phyloP scores from a whole-genome alignment of 2,888 invertebrate species.

The Marasmarcha lunaedactyla region DNA sequence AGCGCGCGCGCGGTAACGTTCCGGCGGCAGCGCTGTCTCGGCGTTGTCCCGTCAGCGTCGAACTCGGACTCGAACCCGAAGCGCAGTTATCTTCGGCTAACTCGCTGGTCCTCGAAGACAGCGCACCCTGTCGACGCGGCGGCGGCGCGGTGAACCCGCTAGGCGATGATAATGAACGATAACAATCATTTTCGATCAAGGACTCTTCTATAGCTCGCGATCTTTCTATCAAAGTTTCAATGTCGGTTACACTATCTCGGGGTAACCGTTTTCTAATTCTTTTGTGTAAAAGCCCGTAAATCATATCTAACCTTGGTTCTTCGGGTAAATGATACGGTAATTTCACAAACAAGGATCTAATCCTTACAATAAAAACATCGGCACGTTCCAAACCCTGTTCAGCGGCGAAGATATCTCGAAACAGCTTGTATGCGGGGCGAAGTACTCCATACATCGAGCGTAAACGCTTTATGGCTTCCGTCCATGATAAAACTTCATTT shows the following conservation, averaged over 20 bases:
- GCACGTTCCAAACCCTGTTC: too few species aligned
- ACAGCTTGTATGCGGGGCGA: too few species aligned
- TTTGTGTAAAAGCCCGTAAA: slow-evolving; percentile 3
- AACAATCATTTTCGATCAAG: too few species aligned
- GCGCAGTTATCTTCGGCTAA: too few species aligned
- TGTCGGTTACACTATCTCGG: neutral
- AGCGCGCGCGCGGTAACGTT: too few species aligned
- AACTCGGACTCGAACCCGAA: too few species aligned
- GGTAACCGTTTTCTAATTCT: slow-evolving; percentile 2
- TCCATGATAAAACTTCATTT: too few species aligned
- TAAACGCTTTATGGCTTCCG: too few species aligned
- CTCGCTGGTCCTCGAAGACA: neutral
- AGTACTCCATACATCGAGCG: too few species aligned
- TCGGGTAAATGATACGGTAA: slow-evolving; percentile 4
- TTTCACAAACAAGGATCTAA: slow-evolving; percentile 1
- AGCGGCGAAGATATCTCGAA: too few species aligned
- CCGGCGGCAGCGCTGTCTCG: slow-evolving; percentile 8
- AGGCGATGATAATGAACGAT: too few species aligned
- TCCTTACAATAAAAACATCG: slow-evolving; percentile 9
- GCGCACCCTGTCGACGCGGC: neutral
- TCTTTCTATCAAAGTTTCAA: neutral
- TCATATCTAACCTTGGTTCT: slow-evolving; percentile 3
- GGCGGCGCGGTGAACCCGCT: neutral
- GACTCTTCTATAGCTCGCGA: too few species aligned
- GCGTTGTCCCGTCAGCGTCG: neutral